phyloP scores from a whole-genome alignment of 2,888 invertebrate species.

The Caenorhabditis angaria region DNA sequence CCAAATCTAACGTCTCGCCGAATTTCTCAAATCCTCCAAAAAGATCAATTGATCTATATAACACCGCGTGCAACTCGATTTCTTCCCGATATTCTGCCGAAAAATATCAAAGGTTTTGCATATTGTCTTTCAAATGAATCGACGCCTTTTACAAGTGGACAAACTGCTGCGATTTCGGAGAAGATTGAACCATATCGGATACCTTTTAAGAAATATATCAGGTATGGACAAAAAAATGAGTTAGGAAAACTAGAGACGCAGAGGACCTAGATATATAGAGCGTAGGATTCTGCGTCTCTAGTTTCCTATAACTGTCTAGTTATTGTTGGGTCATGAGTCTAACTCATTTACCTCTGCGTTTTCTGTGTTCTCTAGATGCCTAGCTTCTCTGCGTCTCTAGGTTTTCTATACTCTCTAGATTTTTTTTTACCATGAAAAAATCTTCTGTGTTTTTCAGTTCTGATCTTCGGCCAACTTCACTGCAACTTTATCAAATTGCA shows the following conservation, averaged over 20 bases:
- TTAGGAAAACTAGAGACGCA: too few species aligned
- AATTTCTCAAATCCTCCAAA: conserved; percentile 18
- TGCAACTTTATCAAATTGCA: conserved; percentile 17
- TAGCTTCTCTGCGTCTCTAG: too few species aligned
- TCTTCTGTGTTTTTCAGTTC: conserved; percentile 11
- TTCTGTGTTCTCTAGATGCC: too few species aligned
- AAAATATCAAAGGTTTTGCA: conserved; percentile 16
- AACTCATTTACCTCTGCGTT: too few species aligned
- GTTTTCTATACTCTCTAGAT: too few species aligned
- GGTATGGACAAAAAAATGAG: conserved; percentile 10
- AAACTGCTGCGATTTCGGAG: conserved; percentile 20
- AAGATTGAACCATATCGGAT: conserved; percentile 23
- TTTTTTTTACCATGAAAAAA: not conserved
- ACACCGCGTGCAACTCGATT: conserved; percentile 29
- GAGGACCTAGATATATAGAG: too few species aligned
- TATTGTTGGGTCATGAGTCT: too few species aligned
- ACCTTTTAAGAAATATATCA: conserved; percentile 20
- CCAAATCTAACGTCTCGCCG: conserved; percentile 25
- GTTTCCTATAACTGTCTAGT: too few species aligned
- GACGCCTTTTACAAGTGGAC: conserved; percentile 22
- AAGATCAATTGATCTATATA: conserved; percentile 27
- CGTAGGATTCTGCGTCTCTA: too few species aligned
- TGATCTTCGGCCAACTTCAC: not conserved
- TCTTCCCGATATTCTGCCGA: conserved; percentile 18
- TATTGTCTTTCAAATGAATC: conserved; percentile 30